A percentile compares a stretch with the other conserved stretches of the same genome.
Evolutionary conservation across 2,797 vertebrate species (phyloP).

Genomic region (Hybognathus amarus): DNA sequence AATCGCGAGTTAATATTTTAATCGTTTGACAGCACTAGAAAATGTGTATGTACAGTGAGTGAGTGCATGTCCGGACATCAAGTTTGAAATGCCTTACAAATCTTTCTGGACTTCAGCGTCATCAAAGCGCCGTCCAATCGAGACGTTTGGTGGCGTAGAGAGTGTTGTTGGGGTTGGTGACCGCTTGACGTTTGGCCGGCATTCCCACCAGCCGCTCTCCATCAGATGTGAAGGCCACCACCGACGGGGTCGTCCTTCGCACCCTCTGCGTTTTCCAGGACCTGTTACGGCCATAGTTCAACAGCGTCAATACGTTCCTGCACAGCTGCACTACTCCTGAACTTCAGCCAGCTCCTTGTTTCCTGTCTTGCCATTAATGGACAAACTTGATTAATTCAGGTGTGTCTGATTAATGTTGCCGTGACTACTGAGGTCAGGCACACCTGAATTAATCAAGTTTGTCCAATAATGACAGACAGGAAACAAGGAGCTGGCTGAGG

Average conservation of each 20-base stretch:
- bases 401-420: no score
- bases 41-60: neutral
- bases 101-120: constrained; percentile 97
- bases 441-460: no score
- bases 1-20: no score
- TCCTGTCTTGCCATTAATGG: no score
- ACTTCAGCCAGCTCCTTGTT: no score
- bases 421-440: no score
- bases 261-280: constrained; percentile 96
- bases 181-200: constrained; percentile 95
- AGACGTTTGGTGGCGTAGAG: constrained; percentile 97
- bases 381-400: no score
- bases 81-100: constrained; percentile 79
- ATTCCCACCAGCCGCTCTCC: constrained; percentile 95
- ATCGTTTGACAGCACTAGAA: no score
- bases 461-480: no score
- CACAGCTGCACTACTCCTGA: no score
- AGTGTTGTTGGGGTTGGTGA: constrained; percentile 97
- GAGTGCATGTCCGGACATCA: neutral
- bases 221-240: constrained; percentile 90
- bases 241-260: constrained; percentile 95
- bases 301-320: no score
- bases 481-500: no score
- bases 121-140: constrained; percentile 92
- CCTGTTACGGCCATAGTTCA: constrained; percentile 72